Base-by-base conservation (phyloP, 2,888 invertebrate genomes). In the Leistus spinibarbis region DNA sequence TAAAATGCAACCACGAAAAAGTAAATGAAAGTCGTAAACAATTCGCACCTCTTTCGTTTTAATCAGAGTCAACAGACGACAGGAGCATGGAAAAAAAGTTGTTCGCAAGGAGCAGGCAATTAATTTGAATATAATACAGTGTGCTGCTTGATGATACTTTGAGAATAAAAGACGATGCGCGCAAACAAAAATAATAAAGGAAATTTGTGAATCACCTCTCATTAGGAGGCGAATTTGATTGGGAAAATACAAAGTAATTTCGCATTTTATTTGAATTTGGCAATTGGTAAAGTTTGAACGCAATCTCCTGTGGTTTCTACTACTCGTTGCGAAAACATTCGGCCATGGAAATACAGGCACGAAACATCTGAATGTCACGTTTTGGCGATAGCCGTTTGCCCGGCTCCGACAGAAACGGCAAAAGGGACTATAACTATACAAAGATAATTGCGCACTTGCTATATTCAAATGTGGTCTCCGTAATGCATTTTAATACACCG, bases 1-100 rank as follows among this genome's bases (percentile, higher is more conserved):
- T n/a, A n/a, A n/a, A n/a, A n/a, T n/a, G n/a, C n/a, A n/a, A n/a
- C n/a, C n/a, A n/a, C n/a, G n/a, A n/a, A 56, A 70, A 70, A 62
- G 60, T 53, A 70, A 70, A 70, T 70, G 53, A 70, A 62, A 53
- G 16, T 70, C 69, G 62, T 70, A 70, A 70, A 70, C 69, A 70
- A 70, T 62, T 70, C 62, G 13, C 69, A 57, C 60, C 62, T 69
- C 27, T 60, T 69, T 63, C 69, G 27, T 69, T 70, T 70, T 70
- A 70, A 70, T 70, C 69, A 70, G 62, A 62, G 20, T 40, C 60
- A 62, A 62, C 62, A 62, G 62, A 53, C 62, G 62, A 62, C 19
- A 24, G 10, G 20, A 17, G 17, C 13, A 13, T 5, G 4, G 56
- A 10, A 20, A 2, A 27, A 27, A 62, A 53, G 60, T 40, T 22